Conservation (phyloP, 2,113 vertebrate species). For the Rhadina sibilatrix region DNA sequence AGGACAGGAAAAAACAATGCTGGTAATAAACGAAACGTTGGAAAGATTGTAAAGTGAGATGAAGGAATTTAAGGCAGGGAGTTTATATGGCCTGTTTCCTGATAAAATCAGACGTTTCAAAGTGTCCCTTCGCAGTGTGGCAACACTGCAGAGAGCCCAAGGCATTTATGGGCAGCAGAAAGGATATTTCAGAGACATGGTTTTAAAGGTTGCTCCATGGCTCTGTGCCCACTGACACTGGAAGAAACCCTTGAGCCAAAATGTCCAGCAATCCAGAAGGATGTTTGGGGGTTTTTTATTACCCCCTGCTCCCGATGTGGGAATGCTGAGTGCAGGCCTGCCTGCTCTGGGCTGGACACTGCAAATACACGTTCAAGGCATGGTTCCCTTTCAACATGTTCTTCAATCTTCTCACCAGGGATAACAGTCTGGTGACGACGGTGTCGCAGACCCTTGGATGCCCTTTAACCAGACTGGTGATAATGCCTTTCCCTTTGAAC, state of each 20-base stretch:
- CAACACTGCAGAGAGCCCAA: not conserved
- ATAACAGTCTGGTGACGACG: not conserved
- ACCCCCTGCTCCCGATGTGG: accelerated
- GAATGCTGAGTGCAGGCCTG: not conserved
- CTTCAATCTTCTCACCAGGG: not conserved
- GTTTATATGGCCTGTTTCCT: conserved; percentile 7
- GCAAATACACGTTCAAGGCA: accelerated
- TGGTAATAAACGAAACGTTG: not conserved
- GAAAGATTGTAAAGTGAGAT: conserved; percentile 3
- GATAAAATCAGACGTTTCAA: conserved; percentile 23
- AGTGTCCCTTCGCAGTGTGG: not conserved
- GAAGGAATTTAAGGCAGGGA: conserved; percentile 11
- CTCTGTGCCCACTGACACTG: not conserved
- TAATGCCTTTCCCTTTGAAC: not conserved
- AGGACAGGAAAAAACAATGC: not conserved
- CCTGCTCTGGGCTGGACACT: not conserved
- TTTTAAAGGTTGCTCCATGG: not conserved
- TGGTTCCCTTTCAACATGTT: not conserved
- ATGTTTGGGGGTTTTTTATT: not conserved
- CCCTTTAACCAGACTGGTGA: not conserved
- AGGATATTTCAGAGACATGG: not conserved
- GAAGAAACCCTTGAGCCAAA: conserved; percentile 10
- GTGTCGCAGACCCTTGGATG: not conserved
- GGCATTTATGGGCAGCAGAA: not conserved
- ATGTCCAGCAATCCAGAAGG: not conserved